Percentiles rank a stretch among this genome's conserved stretches.
phyloP scores from a whole-genome alignment of 2,888 invertebrate genomes.

The Mycalesis mineus region DNA sequence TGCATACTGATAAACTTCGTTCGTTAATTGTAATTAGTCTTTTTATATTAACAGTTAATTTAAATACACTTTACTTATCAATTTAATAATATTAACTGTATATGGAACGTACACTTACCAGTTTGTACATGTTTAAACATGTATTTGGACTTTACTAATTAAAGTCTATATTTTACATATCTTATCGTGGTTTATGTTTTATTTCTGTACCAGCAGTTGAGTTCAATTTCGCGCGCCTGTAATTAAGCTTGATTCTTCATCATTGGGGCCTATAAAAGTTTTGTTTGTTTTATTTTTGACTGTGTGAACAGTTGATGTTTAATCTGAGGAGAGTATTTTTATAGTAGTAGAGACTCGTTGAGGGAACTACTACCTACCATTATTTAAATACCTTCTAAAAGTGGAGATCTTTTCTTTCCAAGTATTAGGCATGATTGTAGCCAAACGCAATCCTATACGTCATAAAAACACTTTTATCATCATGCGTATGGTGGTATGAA shows the following conservation, averaged over 20 bases:
- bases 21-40: no score
- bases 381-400: no score
- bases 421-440: no score
- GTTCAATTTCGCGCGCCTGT: slow-evolving; percentile 8
- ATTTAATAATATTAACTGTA: neutral
- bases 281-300: slow-evolving; percentile 7
- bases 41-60: neutral
- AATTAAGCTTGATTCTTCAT: slow-evolving; percentile 9
- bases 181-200: slow-evolving; percentile 20
- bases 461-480: no score
- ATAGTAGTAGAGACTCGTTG: neutral
- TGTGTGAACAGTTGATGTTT: neutral
- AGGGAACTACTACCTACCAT: no score
- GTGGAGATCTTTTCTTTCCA: no score
- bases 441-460: no score
- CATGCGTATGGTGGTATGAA: no score
- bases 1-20: no score
- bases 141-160: slow-evolving; percentile 18
- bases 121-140: slow-evolving; percentile 15
- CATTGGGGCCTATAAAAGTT: slow-evolving; percentile 12
- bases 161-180: slow-evolving; percentile 21
- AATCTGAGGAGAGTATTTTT: neutral
- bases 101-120: neutral
- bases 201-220: slow-evolving; percentile 6
- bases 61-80: neutral